A percentile compares a stretch with the other conserved stretches of the same genome.
Evolutionary conservation across 2,888 invertebrate species (phyloP).

Genomic region (Panzeria rudis): DNA sequence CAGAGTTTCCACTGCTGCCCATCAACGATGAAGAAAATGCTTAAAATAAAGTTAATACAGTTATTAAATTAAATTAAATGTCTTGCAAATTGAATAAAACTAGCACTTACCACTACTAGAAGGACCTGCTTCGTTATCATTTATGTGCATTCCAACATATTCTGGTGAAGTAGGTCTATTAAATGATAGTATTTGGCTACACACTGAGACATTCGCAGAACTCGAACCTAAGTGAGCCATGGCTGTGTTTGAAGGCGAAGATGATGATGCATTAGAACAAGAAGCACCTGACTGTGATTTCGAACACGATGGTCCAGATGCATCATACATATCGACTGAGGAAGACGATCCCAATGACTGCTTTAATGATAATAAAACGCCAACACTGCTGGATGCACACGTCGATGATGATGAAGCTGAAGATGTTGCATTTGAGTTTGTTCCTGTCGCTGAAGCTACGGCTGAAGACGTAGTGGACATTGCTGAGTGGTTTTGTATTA

Average conservation of each 20-base stretch:
- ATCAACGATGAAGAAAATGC: constrained; percentile 62
- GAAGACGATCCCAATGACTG: constrained; percentile 55
- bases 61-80: no score
- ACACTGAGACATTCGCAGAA: constrained; percentile 35
- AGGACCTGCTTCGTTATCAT: constrained; percentile 61
- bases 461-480: constrained; percentile 73
- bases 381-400: constrained; percentile 68
- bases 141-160: constrained; percentile 67
- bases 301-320: constrained; percentile 65
- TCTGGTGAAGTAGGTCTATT: constrained; percentile 59
- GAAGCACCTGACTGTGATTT: constrained; percentile 62
- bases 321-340: constrained; percentile 65
- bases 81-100: no score
- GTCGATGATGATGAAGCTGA: constrained; percentile 71
- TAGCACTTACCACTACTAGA: constrained; percentile 66
- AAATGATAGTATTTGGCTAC: constrained; percentile 61
- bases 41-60: constrained; percentile 26
- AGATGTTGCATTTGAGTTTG: constrained; percentile 25
- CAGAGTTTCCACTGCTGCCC: constrained; percentile 41
- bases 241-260: constrained; percentile 55
- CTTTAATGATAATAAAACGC: constrained; percentile 49
- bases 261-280: constrained; percentile 54
- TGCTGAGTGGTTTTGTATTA: constrained; percentile 66
- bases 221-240: constrained; percentile 58
- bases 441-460: constrained; percentile 59